Percentiles rank a stretch among this genome's conserved stretches.
phyloP scores from a whole-genome alignment of 2,888 invertebrate species.

The Epirrhoe alternata region DNA sequence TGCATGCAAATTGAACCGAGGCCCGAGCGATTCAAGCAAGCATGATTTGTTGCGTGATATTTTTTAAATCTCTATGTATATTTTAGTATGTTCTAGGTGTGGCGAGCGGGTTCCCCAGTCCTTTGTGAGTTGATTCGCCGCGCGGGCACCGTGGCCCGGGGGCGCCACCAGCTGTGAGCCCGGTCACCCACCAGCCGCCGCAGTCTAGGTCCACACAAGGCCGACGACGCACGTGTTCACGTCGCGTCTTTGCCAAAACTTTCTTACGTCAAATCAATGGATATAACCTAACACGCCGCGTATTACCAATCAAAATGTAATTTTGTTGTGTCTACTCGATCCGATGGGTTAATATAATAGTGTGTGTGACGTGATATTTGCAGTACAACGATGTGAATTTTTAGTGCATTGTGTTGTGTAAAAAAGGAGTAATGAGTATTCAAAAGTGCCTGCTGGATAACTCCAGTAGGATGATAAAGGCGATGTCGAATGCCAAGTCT shows the following conservation, averaged over 20 bases:
- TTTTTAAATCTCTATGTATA: constrained; percentile 30
- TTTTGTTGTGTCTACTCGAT: constrained; percentile 56
- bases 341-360: constrained; percentile 60
- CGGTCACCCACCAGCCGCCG: constrained; percentile 44
- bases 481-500: constrained; percentile 80
- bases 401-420: constrained; percentile 57
- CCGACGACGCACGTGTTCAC: constrained; percentile 52
- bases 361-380: constrained; percentile 64
- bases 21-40: constrained; percentile 28
- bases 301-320: constrained; percentile 69
- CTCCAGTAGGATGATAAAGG: constrained; percentile 83
- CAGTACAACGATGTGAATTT: constrained; percentile 74
- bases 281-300: constrained; percentile 81
- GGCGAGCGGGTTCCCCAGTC: constrained; percentile 49
- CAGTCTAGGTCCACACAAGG: constrained; percentile 64
- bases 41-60: constrained; percentile 47
- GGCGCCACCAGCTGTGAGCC: constrained; percentile 62
- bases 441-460: constrained; percentile 83
- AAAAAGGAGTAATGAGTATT: constrained; percentile 78
- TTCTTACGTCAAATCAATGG: constrained; percentile 85
- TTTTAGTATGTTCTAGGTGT: constrained; percentile 54
- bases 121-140: constrained; percentile 51
- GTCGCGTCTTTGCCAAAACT: constrained; percentile 66
- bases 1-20: constrained; percentile 42
- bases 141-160: constrained; percentile 59